Conservation (phyloP, 2,113 vertebrate genomes). For the Platysteira castanea region DNA sequence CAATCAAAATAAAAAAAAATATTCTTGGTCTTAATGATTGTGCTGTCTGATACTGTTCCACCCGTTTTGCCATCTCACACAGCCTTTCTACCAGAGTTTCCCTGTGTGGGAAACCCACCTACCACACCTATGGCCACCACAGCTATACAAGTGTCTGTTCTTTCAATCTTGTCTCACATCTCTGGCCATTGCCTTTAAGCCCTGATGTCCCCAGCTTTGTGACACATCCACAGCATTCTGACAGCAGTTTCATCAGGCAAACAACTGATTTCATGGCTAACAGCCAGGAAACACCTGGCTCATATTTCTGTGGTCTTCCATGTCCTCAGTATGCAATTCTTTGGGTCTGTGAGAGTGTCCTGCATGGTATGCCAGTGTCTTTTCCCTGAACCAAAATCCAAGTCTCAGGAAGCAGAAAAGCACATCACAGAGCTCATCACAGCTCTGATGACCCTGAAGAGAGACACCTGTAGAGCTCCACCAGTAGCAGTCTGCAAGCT, state of each 20-base stretch:
- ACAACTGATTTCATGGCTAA: not conserved
- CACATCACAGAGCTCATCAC: not conserved
- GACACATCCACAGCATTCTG: not conserved
- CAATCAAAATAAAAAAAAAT: not conserved
- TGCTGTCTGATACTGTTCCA: not conserved
- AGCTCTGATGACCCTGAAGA: not conserved
- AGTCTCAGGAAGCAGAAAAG: not conserved
- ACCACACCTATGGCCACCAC: not conserved
- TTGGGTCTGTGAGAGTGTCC: not conserved
- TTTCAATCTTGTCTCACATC: not conserved
- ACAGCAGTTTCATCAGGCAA: not conserved
- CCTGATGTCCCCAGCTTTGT: not conserved
- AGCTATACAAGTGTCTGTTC: not conserved
- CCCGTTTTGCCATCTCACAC: not conserved
- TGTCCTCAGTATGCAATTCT: not conserved
- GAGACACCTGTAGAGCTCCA: not conserved
- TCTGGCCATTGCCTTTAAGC: not conserved
- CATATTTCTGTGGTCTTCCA: not conserved
- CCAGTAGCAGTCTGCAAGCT: not conserved
- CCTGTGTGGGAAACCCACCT: not conserved
- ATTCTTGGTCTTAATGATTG: not conserved
- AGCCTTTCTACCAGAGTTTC: not conserved
- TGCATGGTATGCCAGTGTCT: not conserved
- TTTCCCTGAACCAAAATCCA: not conserved
- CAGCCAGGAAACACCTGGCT: not conserved